Percentiles rank a stretch among this genome's conserved stretches.
phyloP scores from a whole-genome alignment of 2,888 invertebrate species.

The Anagyrus pseudococci region DNA sequence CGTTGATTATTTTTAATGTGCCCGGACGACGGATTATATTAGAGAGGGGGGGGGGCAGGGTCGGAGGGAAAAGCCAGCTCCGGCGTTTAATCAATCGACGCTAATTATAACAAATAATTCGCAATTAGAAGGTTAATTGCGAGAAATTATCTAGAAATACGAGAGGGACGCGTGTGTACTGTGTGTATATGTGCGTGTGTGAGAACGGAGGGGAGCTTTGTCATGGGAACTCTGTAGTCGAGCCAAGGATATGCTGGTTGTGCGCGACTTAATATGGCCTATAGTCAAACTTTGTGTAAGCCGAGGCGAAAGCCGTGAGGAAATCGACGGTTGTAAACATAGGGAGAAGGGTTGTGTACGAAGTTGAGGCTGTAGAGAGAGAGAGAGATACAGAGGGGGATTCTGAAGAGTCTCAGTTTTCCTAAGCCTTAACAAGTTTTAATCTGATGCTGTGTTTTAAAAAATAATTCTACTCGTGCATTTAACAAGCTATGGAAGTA shows the following conservation, averaged over 20 bases:
- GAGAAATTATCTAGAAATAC: constrained; percentile 14
- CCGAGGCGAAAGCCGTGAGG: constrained; percentile 30
- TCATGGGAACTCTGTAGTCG: neutral
- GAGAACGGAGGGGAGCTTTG: neutral
- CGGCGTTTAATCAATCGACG: constrained; percentile 29
- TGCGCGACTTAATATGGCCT: neutral
- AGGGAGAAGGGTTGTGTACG: no score
- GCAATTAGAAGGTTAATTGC: constrained; percentile 31
- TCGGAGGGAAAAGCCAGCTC: constrained; percentile 3
- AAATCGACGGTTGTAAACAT: constrained; percentile 36
- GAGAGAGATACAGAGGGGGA: no score
- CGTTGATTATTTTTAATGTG: constrained; percentile 20
- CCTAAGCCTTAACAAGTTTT: no score
- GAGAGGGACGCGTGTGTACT: neutral
- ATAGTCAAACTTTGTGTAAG: constrained; percentile 24
- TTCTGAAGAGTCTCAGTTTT: no score
- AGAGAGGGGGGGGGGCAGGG: no score
- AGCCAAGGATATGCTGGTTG: constrained; percentile 18
- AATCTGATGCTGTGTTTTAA: no score
- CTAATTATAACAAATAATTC: constrained; percentile 33
- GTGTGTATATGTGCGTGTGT: no score
- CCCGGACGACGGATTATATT: no score
- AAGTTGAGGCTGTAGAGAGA: no score
- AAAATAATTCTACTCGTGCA: no score
- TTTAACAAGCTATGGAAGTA: no score